These are phyloP conservation scores for Anabas testudineus DNA, from an alignment of 2,797 vertebrate species.

Conservation along the genomic window DNA sequence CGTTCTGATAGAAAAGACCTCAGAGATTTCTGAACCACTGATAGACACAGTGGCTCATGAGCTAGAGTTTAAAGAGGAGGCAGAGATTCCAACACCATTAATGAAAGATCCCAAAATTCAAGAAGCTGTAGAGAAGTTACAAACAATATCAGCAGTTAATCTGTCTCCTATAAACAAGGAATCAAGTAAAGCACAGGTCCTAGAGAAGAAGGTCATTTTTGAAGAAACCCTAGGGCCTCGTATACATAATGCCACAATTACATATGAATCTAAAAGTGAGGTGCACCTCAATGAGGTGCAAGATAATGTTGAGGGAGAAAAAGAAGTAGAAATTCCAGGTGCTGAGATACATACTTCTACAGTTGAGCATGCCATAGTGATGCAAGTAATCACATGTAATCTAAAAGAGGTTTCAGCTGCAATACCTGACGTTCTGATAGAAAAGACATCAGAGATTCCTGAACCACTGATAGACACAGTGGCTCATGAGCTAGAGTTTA, in stretches of 20 bases:
- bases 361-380: conserved; percentile 10
- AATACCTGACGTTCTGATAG: conserved; percentile 32
- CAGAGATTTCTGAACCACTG: conserved; percentile 41
- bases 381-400: conserved; percentile 35
- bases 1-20: conserved; percentile 29
- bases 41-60: conserved; percentile 28
- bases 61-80: conserved; percentile 36
- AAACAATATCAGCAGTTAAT: no score
- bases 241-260: conserved; percentile 19
- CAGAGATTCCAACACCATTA: conserved; percentile 57
- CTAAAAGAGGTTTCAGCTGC: conserved; percentile 35
- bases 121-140: conserved; percentile 44
- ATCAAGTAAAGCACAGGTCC: no score
- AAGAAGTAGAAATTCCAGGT: conserved; percentile 23
- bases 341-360: conserved; percentile 25
- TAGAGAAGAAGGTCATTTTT: no score
- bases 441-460: conserved; percentile 28
- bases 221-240: conserved; percentile 13
- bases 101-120: conserved; percentile 21
- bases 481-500: conserved; percentile 30
- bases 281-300: conserved; percentile 28
- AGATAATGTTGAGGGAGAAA: conserved; percentile 33
- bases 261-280: conserved; percentile 48
- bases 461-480: conserved; percentile 41
- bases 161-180: no score